Conservation (phyloP, 2,888 invertebrate genomes). For the Hirtodrosophila alboralis region DNA sequence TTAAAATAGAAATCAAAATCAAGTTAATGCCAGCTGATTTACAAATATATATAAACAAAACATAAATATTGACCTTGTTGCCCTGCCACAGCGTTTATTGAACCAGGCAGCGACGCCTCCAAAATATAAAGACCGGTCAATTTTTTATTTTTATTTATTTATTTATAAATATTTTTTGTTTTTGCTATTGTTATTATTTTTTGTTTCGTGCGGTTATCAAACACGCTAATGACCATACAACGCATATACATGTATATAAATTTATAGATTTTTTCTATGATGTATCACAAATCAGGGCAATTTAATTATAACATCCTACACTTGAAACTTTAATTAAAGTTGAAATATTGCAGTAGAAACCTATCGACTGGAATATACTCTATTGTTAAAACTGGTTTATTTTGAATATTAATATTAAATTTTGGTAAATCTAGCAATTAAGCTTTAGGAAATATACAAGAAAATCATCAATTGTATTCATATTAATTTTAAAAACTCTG, state of each 20-base stretch:
- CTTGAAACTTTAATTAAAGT: conserved; percentile 36
- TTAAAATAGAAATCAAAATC: conserved; percentile 49
- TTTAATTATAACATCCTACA: conserved; percentile 34
- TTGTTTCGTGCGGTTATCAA: conserved; percentile 16
- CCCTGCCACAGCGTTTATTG: conserved; percentile 65
- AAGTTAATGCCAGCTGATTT: background rate
- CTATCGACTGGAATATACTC: too few relatives aligned
- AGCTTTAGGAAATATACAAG: too few relatives aligned
- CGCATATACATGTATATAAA: conserved; percentile 10
- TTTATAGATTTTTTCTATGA: conserved; percentile 9
- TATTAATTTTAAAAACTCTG: too few relatives aligned
- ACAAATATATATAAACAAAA: conserved; percentile 29
- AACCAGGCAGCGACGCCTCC: conserved; percentile 56
- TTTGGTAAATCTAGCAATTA: too few relatives aligned
- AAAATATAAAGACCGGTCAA: conserved; percentile 11
- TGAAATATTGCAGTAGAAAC: too few relatives aligned
- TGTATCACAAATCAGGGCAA: background rate
- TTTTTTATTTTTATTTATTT: background rate
- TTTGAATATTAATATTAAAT: too few relatives aligned
- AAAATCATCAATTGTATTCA: too few relatives aligned
- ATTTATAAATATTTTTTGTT: background rate
- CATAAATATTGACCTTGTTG: conserved; percentile 68
- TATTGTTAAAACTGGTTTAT: too few relatives aligned
- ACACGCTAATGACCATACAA: conserved; percentile 36
- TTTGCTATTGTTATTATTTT: conserved; percentile 5